A percentile compares a stretch with the other conserved stretches of the same genome.
Conservation (phyloP, 2,797 vertebrate species). For the Tympanoctomys barrerae region DNA sequence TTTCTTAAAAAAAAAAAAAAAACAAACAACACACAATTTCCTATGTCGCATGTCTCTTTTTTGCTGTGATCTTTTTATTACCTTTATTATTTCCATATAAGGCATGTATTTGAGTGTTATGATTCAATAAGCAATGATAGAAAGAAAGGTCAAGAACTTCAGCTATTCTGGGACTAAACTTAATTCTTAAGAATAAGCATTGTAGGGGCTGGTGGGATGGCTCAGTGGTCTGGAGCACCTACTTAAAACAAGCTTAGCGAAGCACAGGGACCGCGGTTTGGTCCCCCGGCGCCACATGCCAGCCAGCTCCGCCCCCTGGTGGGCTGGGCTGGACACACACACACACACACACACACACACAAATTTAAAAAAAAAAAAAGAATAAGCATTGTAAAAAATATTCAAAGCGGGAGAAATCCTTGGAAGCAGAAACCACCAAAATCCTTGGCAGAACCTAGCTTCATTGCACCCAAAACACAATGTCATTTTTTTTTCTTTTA, state of each 20-base stretch:
- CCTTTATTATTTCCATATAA: neutral
- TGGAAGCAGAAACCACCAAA: neutral
- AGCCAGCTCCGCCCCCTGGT: too few relatives aligned
- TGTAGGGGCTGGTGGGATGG: too few relatives aligned
- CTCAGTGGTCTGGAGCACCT: too few relatives aligned
- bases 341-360: too few relatives aligned
- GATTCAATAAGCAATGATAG: neutral
- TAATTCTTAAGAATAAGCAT: constrained; percentile 15
- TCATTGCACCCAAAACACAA: neutral
- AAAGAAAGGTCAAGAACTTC: constrained; percentile 19
- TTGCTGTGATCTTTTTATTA: neutral
- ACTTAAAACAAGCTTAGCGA: too few relatives aligned
- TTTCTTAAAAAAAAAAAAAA: neutral
- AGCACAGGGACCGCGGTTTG: too few relatives aligned
- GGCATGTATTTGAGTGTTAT: neutral
- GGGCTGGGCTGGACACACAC: too few relatives aligned
- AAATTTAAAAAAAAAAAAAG: neutral
- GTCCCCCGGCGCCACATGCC: too few relatives aligned
- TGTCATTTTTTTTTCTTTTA: neutral
- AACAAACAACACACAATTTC: neutral
- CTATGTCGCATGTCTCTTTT: neutral
- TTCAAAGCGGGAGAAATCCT: neutral
- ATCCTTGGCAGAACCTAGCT: neutral
- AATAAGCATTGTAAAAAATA: neutral
- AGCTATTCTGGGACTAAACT: neutral